Conservation (phyloP, 2,797 vertebrate genomes). For the Hozukius guyotensis region DNA sequence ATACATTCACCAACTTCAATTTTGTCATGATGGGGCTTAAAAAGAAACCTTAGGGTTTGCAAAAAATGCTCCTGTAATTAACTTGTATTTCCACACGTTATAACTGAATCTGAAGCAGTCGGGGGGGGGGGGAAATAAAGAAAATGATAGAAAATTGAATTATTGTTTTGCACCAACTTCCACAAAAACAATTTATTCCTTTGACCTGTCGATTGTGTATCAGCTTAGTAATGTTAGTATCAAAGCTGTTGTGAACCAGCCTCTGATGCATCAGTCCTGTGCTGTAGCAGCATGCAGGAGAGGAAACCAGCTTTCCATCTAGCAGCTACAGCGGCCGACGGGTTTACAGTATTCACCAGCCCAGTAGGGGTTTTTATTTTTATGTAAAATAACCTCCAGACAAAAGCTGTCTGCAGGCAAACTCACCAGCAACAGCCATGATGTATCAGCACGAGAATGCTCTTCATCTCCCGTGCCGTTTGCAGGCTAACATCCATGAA, state of each 20-base stretch:
- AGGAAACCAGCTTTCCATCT: constrained; percentile 1
- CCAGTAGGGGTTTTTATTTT: background rate
- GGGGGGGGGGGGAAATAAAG: background rate
- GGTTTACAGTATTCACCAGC: constrained; percentile 34
- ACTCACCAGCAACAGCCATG: background rate
- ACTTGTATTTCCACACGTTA: background rate
- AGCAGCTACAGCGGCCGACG: background rate
- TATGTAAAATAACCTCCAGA: constrained; percentile 5
- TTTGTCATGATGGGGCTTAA: constrained; percentile 18
- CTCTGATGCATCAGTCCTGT: constrained; percentile 11
- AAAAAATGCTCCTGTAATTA: background rate
- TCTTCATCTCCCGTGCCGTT: background rate
- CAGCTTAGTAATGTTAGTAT: background rate
- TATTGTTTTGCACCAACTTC: constrained; percentile 65
- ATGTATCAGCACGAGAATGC: constrained; percentile 15
- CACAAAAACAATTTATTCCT: background rate
- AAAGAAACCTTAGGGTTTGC: background rate
- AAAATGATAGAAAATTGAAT: background rate
- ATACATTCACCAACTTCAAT: constrained; percentile 65
- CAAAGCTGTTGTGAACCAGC: constrained; percentile 31
- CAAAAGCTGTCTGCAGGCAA: background rate
- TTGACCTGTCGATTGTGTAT: background rate
- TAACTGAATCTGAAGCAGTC: background rate
- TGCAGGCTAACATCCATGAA: constrained; percentile 17
- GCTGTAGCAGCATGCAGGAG: background rate